Base-by-base conservation (phyloP, 2,113 vertebrate genomes). In the Bubo scandiacus region DNA sequence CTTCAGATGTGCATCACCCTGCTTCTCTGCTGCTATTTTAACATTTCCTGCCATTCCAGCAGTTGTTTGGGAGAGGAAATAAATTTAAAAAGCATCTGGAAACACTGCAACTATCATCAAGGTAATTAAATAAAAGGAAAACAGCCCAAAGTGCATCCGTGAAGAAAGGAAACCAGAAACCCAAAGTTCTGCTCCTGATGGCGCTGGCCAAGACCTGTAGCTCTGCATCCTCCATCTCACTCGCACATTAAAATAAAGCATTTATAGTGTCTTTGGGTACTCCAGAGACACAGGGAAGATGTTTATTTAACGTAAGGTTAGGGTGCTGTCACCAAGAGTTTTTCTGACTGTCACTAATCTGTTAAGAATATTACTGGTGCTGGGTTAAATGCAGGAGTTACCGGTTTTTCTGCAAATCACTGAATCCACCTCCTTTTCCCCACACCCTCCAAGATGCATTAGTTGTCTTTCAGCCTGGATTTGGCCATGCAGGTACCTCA, bases 61-160 rank as follows among this genome's bases (percentile, higher is more conserved):
- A 3, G 75, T 65, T 78, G 72, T 67, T 71, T 26, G 47, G 49
- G 77, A 86, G 92, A 79, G 83, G 77, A 91, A 89, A 92, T 54
- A 65, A 55, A 86, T 74, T 81, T 0, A 13, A 79, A 82, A 80
- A 87, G 66, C 83, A 94, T 68, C 89, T 94, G 91, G 86, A 96
- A 94, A 92, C 8, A 16, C 36, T 70, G 77, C 73, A 82, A 89
- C 71, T 91, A 94, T 65, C 92, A 68, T 54, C 49, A 36, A 1
- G 11, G 70, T 84, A 72, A 92, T 79, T 36, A 92, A 93, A 90
- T 61, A 68, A 94, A 90, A 83, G 62, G 66, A 81, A 89, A 93
- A 82, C 81, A 75, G 88, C 73, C 68, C 65, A 49, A 81, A 94
- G 49, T 29, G 49, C 45, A 85, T 57, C 70, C 0, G 0, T 8